Evolutionary conservation across 92 coral and sea anemone genomes (phyloP), one percentile per base, ranked within the genome.

Genomic region (Diadumene lineata): DNA sequence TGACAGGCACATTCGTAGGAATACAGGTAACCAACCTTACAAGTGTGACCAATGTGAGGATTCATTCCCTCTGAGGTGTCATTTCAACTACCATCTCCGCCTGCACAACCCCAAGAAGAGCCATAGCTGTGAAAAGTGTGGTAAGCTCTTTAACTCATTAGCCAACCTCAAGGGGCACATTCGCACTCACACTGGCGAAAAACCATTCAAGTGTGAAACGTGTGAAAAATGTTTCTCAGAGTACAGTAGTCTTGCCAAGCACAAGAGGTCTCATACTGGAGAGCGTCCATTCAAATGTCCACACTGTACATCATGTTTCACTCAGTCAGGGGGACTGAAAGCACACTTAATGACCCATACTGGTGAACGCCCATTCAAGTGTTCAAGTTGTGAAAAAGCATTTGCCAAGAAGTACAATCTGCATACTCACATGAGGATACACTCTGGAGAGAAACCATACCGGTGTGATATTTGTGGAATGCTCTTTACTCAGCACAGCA

Each of bases 231-330:
- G 75, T 34, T 78, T 78, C 55, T 66, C 82, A 16, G 82, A 78
- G 75, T 78, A 78, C 69, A 78, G 82, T 69, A 78, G 82, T 34
- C 72, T 78, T 18, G 82, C 82, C 46, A 78, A 78, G 75, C 82
- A 78, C 65, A 64, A 73, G 15, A 75, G 82, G 13, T 68, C 82
- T 0, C 82, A 78, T 29, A 78, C 82, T 31, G 82, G 82, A 21
- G 82, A 78, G 26, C 33, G 60, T 38, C 82, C 82, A 8, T 78
- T 62, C 69, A 78, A 78, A 60, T 78, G 82, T 21, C 56, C 22
- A 29, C 68, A 68, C 50, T 78, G 82, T 48, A 75, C 56, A 9
- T 67, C 67, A 64, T 51, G 31, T 43, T 78, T 78, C 69, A 55
- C 82, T 7, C 82, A 78, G 69, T 78, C 82, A 29, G 82, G 82